Evolutionary conservation across 2,113 vertebrate species (phyloP), one percentile per base, ranked within the genome.

Genomic region (Rhegmatorhina hoffmannsi): DNA sequence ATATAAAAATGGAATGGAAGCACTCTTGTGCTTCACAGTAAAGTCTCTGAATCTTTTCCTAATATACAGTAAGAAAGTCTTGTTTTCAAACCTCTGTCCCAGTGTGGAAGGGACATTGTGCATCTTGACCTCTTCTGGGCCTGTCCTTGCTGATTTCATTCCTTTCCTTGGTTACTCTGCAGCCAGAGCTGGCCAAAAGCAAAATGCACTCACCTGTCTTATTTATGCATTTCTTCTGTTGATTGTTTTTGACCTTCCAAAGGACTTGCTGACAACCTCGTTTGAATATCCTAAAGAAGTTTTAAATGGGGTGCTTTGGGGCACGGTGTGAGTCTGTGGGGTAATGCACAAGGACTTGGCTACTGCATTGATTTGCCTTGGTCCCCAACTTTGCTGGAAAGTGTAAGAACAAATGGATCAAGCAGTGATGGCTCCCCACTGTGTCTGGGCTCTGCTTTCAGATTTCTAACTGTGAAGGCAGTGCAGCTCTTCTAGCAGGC

Each of bases 311-410:
- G 8, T 50, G 23, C 53, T 29, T 60, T n/a, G 58, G 55, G 40
- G 15, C 9, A 4, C 4, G 2, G 17, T 50, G 25, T 17, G 29
- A 38, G 33, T 38, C 60, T 70, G 38, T 2, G 1, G 19, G 34
- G 14, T 49, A 50, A 49, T 0, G 0, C 1, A 1, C 23, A 19
- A 34, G 63, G 40, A 17, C 53, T 69, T 83, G 58, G 49, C 70
- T 62, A 10, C 67, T 66, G 46, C 24, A 0, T 29, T 76, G 49
- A 17, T 56, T 68, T 91, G 28, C 56, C 17, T 44, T 52, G 13
- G 3, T 59, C 29, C 78, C 29, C 34, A 24, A 1, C 49, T 44
- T 68, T 29, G 36, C 31, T 85, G 59, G n/a, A 53, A 79, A 88
- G 10, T 0, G 0, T 43, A 24, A 85, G 58, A 49, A 20, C 14